Conservation (phyloP, 1,140 invertebrate genomes). For the Metopolophium dirhodum region DNA sequence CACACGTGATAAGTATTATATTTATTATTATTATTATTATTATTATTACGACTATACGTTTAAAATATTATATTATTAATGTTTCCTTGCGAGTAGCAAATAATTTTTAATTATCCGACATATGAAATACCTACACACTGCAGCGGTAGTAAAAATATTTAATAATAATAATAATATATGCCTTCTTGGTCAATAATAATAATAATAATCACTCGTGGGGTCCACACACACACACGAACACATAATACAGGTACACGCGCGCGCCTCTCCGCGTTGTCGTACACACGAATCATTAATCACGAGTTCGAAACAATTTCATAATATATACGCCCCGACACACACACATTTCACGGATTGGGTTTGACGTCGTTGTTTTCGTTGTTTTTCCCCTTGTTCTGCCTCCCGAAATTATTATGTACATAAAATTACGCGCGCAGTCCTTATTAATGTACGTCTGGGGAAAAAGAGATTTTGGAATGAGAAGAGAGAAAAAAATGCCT, state of each 20-base stretch:
- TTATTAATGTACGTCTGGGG: constrained; percentile 32
- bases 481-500: background rate
- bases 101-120: constrained; percentile 25
- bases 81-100: constrained; percentile 7
- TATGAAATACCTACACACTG: background rate
- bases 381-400: background rate
- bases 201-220: constrained; percentile 3
- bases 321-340: background rate
- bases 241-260: background rate
- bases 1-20: no score
- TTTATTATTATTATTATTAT: no score
- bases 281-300: constrained; percentile 22
- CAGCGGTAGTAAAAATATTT: background rate
- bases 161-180: constrained; percentile 7
- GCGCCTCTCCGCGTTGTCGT: background rate
- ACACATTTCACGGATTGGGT: background rate
- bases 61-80: background rate
- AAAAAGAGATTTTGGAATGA: background rate
- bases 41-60: background rate
- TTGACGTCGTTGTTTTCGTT: background rate
- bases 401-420: constrained; percentile 37
- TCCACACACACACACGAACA: background rate
- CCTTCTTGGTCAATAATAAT: background rate
- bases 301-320: constrained; percentile 24
- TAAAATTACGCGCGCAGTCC: constrained; percentile 21